phyloP scores from a whole-genome alignment of 2,888 invertebrate species.

The Dendrolimus houi region DNA sequence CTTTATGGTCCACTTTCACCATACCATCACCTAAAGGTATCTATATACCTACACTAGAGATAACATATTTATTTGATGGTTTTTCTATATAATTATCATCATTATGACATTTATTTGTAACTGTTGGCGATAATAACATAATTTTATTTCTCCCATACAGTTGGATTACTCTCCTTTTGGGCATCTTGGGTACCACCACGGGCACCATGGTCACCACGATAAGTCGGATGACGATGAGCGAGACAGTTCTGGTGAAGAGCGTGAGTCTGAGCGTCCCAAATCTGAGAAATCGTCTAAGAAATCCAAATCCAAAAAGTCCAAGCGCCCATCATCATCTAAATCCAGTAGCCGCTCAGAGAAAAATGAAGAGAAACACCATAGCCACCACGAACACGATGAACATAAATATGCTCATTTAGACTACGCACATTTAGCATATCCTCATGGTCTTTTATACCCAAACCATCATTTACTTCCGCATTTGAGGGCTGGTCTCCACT shows the following conservation, averaged over 20 bases:
- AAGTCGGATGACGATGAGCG: not conserved
- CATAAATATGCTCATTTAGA: not conserved
- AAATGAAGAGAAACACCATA: not conserved
- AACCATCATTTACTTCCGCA: not conserved
- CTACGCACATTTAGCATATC: not conserved
- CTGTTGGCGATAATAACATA: not conserved
- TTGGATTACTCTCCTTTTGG: not conserved
- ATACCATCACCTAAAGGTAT: not conserved
- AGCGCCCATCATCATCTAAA: not conserved
- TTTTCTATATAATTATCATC: not conserved
- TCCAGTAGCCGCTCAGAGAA: not conserved
- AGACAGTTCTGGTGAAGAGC: not conserved
- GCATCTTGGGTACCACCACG: not conserved
- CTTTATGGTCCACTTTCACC: not conserved
- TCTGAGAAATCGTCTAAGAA: not conserved
- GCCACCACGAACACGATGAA: not conserved
- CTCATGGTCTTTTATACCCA: not conserved
- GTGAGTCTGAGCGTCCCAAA: not conserved
- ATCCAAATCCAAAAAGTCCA: not conserved
- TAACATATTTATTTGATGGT: not conserved
- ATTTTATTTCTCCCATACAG: not conserved
- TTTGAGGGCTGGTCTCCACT: not conserved
- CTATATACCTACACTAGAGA: not conserved
- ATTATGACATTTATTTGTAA: not conserved
- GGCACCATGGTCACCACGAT: not conserved